Base-by-base conservation (phyloP, 2,888 invertebrate genomes). In the Xanthorhoe designata region DNA sequence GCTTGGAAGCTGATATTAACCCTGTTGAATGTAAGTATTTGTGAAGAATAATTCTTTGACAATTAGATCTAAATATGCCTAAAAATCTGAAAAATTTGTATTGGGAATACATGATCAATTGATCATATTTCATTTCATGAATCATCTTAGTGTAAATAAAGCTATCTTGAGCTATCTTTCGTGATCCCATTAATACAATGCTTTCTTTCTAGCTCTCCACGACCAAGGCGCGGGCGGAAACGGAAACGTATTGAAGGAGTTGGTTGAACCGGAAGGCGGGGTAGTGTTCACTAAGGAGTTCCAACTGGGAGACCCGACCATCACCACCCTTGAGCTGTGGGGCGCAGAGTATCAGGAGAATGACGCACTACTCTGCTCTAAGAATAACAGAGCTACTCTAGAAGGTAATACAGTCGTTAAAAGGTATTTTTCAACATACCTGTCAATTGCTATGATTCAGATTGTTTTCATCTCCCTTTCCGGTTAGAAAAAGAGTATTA, bases 181-280 rank as follows among this genome's bases (percentile, higher is more conserved):
- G 24, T 24, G 24, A 24, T 24, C 24, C 24, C 24, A 24, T 24
- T 24, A 24, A 3, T 24, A 24, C 24, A 24, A 24, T 24, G 24
- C 8, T 10, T 24, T 29, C 18, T n/a, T 52, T 52, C 13, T 58
- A 97, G 98, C 94, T 0, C 99, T 99, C 77, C 99, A 99, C 84
- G 99, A 99, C 91, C 99, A 99, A 94, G 99, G 99, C 18, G 99
- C 99, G 8, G 99, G 99, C n/a, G 99, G 99, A 32, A 98, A 98
- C 83, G 98, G 99, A 1, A 99, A 99, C 86, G 99, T 99, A 0
- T 86, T 99, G 35, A 99, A 99, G 83, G 99, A 99, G 87, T 91
- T 99, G 4, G 98, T 98, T 0, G 99, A 99, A 78, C 99, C 99
- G 0, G 96, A 96, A 4, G 99, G 99, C 0, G 99, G 99, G 0